Conservation (phyloP, 2,888 invertebrate species). For the Chrysotoxum bicinctum region DNA sequence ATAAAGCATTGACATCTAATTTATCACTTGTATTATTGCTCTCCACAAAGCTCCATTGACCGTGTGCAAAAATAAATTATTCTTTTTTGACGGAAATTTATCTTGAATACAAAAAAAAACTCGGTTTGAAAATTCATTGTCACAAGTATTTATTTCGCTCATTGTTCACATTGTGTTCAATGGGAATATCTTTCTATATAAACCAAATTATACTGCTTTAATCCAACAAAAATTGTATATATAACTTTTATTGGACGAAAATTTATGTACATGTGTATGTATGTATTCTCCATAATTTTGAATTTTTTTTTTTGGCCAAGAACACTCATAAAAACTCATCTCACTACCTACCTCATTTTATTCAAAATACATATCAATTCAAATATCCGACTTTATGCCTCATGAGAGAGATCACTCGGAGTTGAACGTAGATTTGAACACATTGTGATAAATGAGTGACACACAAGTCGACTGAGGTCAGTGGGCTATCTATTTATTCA, state of each 20-base stretch:
- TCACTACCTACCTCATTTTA: conserved; percentile 8
- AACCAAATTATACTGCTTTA: conserved; percentile 20
- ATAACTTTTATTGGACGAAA: background rate
- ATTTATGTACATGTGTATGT: background rate
- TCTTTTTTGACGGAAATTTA: background rate
- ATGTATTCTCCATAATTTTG: conserved; percentile 16
- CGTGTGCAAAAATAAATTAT: conserved; percentile 21
- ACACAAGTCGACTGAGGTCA: conserved; percentile 25
- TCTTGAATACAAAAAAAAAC: background rate
- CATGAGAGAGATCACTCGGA: background rate
- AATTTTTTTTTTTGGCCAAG: conserved; percentile 13
- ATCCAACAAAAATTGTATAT: background rate
- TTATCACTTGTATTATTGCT: no score
- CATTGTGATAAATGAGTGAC: conserved; percentile 24
- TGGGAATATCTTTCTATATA: background rate
- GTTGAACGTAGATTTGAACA: conserved; percentile 1
- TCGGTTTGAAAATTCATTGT: conserved; percentile 10
- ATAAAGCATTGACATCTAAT: no score
- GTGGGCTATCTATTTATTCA: conserved; percentile 37
- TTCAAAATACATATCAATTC: background rate
- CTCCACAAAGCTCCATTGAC: no score
- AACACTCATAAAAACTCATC: conserved; percentile 10
- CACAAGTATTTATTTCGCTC: background rate
- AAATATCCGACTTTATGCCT: conserved; percentile 4
- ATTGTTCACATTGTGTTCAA: conserved; percentile 23